Evolutionary conservation across 2,888 invertebrate genomes (phyloP), one percentile per base, ranked within the genome.

Genomic region (Cylindroiulus punctatus): DNA sequence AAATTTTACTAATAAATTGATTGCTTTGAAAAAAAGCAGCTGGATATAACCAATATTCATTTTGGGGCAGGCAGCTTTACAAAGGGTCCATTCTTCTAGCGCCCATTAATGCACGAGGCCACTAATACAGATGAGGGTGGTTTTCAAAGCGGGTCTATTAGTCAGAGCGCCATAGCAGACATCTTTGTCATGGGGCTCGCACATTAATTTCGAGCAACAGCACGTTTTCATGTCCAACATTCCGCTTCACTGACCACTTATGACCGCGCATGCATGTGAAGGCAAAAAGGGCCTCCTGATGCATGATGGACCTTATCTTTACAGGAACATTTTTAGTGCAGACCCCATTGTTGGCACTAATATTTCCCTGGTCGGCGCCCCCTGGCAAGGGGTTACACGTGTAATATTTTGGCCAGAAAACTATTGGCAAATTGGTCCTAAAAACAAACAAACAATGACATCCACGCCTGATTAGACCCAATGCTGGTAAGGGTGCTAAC

Each of bases 21-120:
- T 26, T 76, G 76, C 76, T 76, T 76, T 76, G 76, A 76, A 76
- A 76, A 47, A 76, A 76, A 76, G 76, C 76, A 76, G 76, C 76
- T 76, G 76, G 76, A 76, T 76, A 76, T 76, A 32, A 76, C 76
- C 76, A 76, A 76, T 76, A 76, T 76, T 76, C 76, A 76, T 76
- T 76, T 76, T 76, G 10, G 76, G 30, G 76, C 30, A 76, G 76
- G 30, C 76, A 76, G 4, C 17, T 30, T 32, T 4, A 76, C 76
- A 76, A 76, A 30, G 30, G 30, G 76, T 0, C 76, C 30, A 76
- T 76, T 76, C 76, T 76, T 76, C 76, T 17, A 26, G 30, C 30
- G 76, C 12, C 76, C 76, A 76, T 76, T 76, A 76, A 76, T 76
- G 26, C 76, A 76, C 17, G 76, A 32, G 32, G 76, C 76, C 76